phyloP scores from a whole-genome alignment of 2,888 invertebrate genomes.

The Spodoptera littoralis region DNA sequence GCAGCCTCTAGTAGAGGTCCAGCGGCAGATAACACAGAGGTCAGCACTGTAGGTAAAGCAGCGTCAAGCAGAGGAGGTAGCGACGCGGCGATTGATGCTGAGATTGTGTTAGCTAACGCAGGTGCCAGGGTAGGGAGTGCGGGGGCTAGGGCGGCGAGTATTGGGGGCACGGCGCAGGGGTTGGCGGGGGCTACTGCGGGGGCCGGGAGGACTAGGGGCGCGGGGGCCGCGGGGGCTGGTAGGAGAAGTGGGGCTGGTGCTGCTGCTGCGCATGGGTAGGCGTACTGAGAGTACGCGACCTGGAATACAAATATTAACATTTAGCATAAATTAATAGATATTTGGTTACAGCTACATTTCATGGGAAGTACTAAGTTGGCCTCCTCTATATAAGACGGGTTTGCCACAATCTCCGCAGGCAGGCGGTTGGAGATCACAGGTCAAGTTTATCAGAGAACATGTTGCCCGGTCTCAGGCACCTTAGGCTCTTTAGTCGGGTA shows the following conservation, averaged over 20 bases:
- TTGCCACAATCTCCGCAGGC: no score
- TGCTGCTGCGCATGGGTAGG: slow-evolving; percentile 25
- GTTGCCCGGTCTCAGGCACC: no score
- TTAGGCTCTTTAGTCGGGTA: no score
- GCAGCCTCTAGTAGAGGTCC: slow-evolving; percentile 67
- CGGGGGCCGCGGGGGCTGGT: slow-evolving; percentile 33
- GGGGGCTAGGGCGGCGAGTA: slow-evolving; percentile 58
- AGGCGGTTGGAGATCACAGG: no score
- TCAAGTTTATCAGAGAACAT: no score
- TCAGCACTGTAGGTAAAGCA: slow-evolving; percentile 67
- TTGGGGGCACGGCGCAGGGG: slow-evolving; percentile 39
- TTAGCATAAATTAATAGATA: no score
- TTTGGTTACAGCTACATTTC: no score
- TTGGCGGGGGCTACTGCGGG: slow-evolving; percentile 14
- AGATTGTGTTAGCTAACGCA: slow-evolving; percentile 57
- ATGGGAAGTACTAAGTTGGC: no score
- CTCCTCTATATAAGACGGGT: no score
- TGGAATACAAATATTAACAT: slow-evolving; percentile 8
- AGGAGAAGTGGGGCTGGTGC: no score
- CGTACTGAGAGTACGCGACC: slow-evolving; percentile 37
- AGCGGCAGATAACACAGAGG: slow-evolving; percentile 67
- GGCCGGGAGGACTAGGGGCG: slow-evolving; percentile 47
- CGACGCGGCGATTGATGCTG: slow-evolving; percentile 59
- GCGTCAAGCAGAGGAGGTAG: slow-evolving; percentile 66
- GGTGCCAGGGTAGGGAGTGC: slow-evolving; percentile 61